Evolutionary conservation across 1,140 invertebrate species (phyloP).

Genomic region (Drosophila setifemur): DNA sequence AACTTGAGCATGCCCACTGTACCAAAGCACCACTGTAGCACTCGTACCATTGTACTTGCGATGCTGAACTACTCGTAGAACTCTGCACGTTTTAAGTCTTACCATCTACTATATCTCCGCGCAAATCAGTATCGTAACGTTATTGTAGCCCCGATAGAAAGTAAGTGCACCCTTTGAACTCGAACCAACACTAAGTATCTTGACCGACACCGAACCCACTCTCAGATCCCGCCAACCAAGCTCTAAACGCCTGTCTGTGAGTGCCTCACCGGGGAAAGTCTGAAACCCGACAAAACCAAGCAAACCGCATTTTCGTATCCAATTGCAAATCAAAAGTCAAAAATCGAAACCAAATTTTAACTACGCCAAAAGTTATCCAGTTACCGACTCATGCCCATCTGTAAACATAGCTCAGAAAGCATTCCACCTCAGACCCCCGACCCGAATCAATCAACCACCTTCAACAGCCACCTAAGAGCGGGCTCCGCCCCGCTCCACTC

Average conservation of each 20-base stretch:
- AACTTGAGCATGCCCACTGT: conserved; percentile 42
- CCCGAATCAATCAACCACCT: conserved; percentile 29
- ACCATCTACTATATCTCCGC: conserved; percentile 53
- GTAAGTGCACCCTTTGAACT: conserved; percentile 45
- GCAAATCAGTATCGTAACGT: conserved; percentile 39
- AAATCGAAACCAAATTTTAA: conserved; percentile 7
- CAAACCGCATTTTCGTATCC: conserved; percentile 18
- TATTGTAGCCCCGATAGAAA: conserved; percentile 54
- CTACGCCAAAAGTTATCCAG: neutral
- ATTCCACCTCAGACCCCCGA: conserved; percentile 30
- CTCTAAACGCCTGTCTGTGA: conserved; percentile 65
- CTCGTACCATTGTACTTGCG: conserved; percentile 19
- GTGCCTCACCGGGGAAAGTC: conserved; percentile 32
- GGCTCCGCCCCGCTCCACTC: conserved; percentile 5
- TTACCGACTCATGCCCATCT: conserved; percentile 35
- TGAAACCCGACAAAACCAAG: conserved; percentile 1
- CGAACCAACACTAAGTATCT: conserved; percentile 23
- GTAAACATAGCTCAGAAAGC: conserved; percentile 40
- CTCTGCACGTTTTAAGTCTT: conserved; percentile 64
- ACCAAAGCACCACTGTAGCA: conserved; percentile 30
- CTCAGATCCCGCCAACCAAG: conserved; percentile 21
- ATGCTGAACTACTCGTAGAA: conserved; percentile 43
- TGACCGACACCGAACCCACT: conserved; percentile 21
- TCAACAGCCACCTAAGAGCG: conserved; percentile 3
- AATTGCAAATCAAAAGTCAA: conserved; percentile 3